Evolutionary conservation across 2,797 vertebrate species (phyloP), one percentile per base, ranked within the genome.

Genomic region (Miichthys miiuy): DNA sequence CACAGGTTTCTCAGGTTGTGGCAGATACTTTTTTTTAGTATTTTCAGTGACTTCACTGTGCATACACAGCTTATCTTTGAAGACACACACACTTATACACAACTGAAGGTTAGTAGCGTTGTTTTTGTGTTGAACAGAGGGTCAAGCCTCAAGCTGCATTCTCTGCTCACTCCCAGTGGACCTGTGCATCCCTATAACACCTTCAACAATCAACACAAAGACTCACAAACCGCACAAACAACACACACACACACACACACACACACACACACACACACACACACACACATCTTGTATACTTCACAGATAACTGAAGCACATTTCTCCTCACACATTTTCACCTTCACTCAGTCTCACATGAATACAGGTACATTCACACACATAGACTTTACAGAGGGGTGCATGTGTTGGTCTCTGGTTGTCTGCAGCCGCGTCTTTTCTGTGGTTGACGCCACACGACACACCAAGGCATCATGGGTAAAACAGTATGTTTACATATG

Each of bases 381-480:
- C 80, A 87, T 91, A 94, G 95, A 96, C 94, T 95, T 95, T 94
- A 95, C 90, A 94, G 90, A 94, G 95, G 96, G 94, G 72, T 96
- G 97, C 96, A 71, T 90, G 87, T 93, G 92, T 93, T 96, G 98
- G 94, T 97, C 97, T 97, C 95, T 96, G 97, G 97, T 97, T 97
- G 97, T 98, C 97, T 97, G 98, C 96, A 94, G 96, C 98, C 97
- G 96, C 97, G 97, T 97, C 97, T 97, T 96, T 96, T 96, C 98
- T 97, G 98, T 95, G 98, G 98, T 99, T 99, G 98, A 99, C 96
- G 96, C 98, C 97, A 96, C 97, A 96, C 96, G 97, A 96, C 97
- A 97, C 97, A 97, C 97, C 96, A 92, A 96, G 94, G 96, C 96
- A 97, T 97, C 94, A 95, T 97, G 96, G 94, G 96, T 96, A 93